These are phyloP conservation scores for Heteractis magnifica DNA, from an alignment of 92 coral and sea anemone species.

Conservation along the genomic window DNA sequence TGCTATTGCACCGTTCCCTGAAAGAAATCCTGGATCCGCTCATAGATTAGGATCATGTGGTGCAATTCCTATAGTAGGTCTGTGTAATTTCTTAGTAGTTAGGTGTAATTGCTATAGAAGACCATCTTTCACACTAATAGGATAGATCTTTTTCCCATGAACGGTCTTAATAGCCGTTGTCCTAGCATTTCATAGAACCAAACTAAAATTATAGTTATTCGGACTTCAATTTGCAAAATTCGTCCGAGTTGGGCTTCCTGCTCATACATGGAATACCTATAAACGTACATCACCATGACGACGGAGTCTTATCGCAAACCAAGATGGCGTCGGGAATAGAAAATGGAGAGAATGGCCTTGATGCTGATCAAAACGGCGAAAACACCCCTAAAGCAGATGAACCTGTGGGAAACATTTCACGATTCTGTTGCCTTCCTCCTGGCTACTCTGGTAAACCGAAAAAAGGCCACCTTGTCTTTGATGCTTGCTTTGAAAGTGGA, in stretches of 20 bases:
- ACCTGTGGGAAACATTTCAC: slow-evolving; percentile 92
- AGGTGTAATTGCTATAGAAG: too few species aligned
- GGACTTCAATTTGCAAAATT: background rate
- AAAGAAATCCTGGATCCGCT: too few species aligned
- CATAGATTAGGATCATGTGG: too few species aligned
- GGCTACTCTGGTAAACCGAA: slow-evolving; percentile 79
- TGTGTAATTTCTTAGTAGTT: too few species aligned
- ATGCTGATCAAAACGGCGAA: slow-evolving; percentile 75
- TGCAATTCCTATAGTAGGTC: too few species aligned
- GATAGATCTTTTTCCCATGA: too few species aligned
- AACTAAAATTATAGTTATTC: background rate
- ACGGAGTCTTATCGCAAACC: slow-evolving; percentile 22
- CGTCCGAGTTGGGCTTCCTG: background rate
- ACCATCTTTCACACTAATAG: too few species aligned
- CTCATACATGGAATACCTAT: too few species aligned
- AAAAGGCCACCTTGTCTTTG: slow-evolving; percentile 88
- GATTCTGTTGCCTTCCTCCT: slow-evolving; percentile 77
- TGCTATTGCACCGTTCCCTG: too few species aligned
- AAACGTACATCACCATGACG: slow-evolving; percentile 20
- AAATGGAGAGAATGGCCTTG: slow-evolving; percentile 75
- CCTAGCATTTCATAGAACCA: too few species aligned
- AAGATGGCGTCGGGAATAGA: slow-evolving; percentile 96
- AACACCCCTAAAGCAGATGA: slow-evolving; percentile 64
- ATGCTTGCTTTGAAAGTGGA: slow-evolving; percentile 99
- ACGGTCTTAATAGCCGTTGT: too few species aligned